These are phyloP conservation scores for Hyles vespertilio DNA, from an alignment of 1,140 invertebrate genomes.

Conservation along the genomic window DNA sequence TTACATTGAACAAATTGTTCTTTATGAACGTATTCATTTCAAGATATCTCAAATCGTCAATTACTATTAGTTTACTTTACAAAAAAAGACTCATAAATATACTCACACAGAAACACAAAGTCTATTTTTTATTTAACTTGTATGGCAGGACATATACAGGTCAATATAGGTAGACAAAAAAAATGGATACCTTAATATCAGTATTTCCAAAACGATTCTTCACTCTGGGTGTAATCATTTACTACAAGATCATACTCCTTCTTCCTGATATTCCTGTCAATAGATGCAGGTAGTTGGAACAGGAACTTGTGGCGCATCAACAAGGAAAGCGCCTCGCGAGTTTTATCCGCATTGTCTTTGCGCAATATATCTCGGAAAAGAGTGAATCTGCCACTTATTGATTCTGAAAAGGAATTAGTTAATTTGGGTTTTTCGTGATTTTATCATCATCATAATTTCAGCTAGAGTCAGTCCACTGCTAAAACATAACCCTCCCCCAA, in stretches of 20 bases:
- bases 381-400: constrained; percentile 93
- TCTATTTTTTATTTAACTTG: too few relatives aligned
- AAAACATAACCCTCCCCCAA: too few relatives aligned
- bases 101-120: too few relatives aligned
- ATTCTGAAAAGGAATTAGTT: constrained; percentile 77
- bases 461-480: too few relatives aligned
- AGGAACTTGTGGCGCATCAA: constrained; percentile 92
- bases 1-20: not conserved
- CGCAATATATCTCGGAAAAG: constrained; percentile 94
- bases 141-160: too few relatives aligned
- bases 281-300: constrained; percentile 95
- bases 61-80: too few relatives aligned
- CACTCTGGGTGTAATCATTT: constrained; percentile 97
- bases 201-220: constrained; percentile 97
- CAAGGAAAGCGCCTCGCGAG: constrained; percentile 94
- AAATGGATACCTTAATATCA: constrained; percentile 85
- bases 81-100: too few relatives aligned
- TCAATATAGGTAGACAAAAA: constrained; percentile 1
- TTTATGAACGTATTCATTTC: too few relatives aligned
- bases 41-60: too few relatives aligned
- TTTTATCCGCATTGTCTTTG: constrained; percentile 96
- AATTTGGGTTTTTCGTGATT: too few relatives aligned
- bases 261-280: constrained; percentile 94
- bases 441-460: not conserved
- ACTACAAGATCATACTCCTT: constrained; percentile 98